Evolutionary conservation across 2,888 invertebrate species (phyloP), one percentile per base, ranked within the genome.

Genomic region (Clepsis dumicolana): DNA sequence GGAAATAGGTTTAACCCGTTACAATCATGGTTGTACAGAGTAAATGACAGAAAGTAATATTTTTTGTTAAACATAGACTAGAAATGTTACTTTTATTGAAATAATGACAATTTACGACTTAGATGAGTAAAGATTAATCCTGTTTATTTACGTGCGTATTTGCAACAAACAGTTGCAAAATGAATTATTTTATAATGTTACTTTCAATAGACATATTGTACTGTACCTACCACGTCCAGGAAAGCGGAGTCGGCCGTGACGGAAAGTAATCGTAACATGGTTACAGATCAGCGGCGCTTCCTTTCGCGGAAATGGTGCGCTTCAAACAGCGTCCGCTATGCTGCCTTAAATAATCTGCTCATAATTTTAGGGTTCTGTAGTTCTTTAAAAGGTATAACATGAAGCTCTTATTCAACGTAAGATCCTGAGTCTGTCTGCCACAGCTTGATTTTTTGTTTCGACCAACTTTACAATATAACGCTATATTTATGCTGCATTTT

Each of bases 181-280:
- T 18, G 16, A 18, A 16, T 16, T 5, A 44, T 44, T 18, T 48
- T 48, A 21, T 21, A 10, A 48, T 8, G 5, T 48, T 48, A 21
- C 12, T 48, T 48, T 38, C 38, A 53, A 18, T 65, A 29, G 35
- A 52, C 25, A 25, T 16, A 24, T 27, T 60, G 25, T 21, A 27
- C 27, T 21, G 27, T n/a, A 56, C 44, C 5, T 8, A 12, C 5
- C 1, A 12, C 16, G 52, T 53, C 21, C 70, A 73, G 76, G 77
- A 75, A 77, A 72, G 54, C 56, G 57, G 73, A 74, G 74, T 75
- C 56, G 70, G 12, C 70, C 75, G 74, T 72, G 68, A 73, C 76
- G 64, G 27, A 48, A 38, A 41, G 64, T 62, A 57, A 62, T 35
- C 64, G 62, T 63, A 63, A 62, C 52, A 64, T 62, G 38, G 73